These are phyloP conservation scores for Glaucomys volans DNA, from an alignment of 2,113 vertebrate species.

Conservation along the genomic window DNA sequence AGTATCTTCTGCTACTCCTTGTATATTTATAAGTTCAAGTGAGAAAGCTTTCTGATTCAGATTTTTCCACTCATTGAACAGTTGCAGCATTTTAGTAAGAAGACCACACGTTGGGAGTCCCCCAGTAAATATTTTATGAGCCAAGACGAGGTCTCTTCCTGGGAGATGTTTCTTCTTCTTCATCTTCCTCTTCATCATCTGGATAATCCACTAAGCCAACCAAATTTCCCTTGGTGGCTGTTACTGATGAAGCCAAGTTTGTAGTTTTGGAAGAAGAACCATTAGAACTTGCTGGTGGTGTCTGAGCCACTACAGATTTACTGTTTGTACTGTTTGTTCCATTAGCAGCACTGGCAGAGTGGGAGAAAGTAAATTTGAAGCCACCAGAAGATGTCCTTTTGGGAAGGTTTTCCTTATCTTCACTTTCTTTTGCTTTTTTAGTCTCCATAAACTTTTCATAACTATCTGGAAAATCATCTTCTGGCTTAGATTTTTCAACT, in stretches of 20 bases:
- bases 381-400: conserved; percentile 88
- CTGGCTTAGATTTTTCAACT: conserved; percentile 93
- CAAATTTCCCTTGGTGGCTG: conserved; percentile 93
- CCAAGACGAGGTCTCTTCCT: conserved; percentile 97
- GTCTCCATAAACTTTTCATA: conserved; percentile 98
- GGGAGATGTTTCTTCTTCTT: conserved; percentile 95
- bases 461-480: conserved; percentile 97
- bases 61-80: conserved; percentile 88
- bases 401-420: conserved; percentile 92
- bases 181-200: conserved; percentile 97
- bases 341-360: conserved; percentile 92
- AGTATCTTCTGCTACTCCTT: conserved; percentile 90
- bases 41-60: conserved; percentile 89
- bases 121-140: conserved; percentile 90
- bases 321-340: conserved; percentile 92
- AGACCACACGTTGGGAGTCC: conserved; percentile 85
- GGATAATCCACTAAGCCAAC: conserved; percentile 99
- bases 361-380: conserved; percentile 92
- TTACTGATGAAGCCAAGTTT: conserved; percentile 89
- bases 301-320: conserved; percentile 91
- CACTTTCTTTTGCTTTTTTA: conserved; percentile 96
- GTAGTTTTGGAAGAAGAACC: conserved; percentile 93
- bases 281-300: conserved; percentile 91
- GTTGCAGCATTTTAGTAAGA: conserved; percentile 89
- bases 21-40: conserved; percentile 86